phyloP scores from a whole-genome alignment of 2,888 invertebrate genomes.

The Agrotis ipsilon region DNA sequence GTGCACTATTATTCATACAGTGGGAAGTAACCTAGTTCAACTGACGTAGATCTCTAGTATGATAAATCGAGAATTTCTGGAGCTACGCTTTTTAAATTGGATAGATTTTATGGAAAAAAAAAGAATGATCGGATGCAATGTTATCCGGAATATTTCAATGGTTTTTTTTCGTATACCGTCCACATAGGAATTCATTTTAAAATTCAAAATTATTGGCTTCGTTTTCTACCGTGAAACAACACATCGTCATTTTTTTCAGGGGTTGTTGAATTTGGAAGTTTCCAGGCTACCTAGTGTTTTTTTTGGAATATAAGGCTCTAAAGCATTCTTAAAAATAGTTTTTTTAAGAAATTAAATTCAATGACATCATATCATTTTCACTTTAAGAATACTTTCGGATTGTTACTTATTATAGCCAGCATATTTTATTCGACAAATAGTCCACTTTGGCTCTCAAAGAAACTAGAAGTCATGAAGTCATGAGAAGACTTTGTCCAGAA shows the following conservation, averaged over 20 bases:
- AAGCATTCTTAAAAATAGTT: neutral
- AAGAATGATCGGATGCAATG: neutral
- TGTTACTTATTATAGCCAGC: no score
- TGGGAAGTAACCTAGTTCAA: constrained; percentile 76
- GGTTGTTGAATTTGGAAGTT: no score
- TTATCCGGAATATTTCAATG: constrained; percentile 1
- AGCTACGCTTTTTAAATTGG: constrained; percentile 59
- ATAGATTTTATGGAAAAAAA: constrained; percentile 25
- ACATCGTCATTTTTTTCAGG: no score
- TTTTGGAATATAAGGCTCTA: neutral
- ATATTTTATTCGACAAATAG: no score
- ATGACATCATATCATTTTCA: no score
- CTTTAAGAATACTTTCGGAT: no score
- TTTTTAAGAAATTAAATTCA: no score
- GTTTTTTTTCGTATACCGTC: neutral
- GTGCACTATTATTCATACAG: constrained; percentile 85
- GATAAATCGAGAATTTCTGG: constrained; percentile 78
- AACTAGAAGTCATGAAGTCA: no score
- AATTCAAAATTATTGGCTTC: neutral
- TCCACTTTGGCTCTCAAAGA: no score
- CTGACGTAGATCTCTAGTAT: constrained; percentile 78
- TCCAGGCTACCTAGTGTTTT: neutral
- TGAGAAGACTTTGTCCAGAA: no score
- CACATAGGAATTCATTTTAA: neutral
- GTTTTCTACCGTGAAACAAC: neutral